Conservation (phyloP, 2,797 vertebrate species). For the Chelmon rostratus region DNA sequence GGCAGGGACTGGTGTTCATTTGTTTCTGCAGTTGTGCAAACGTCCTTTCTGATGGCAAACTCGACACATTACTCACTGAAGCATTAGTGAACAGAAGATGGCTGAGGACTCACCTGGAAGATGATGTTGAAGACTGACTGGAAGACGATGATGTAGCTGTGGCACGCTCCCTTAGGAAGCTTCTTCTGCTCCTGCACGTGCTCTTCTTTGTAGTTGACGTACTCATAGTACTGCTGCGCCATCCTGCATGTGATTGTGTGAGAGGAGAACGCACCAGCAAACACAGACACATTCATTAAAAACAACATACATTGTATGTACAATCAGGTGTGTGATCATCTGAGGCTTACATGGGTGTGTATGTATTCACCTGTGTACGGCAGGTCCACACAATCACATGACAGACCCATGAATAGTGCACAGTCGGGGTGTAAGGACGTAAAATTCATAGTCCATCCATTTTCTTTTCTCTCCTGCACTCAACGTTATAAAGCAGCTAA, state of each 20-base stretch:
- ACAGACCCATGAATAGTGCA: no score
- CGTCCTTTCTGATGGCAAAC: not conserved
- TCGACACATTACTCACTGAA: not conserved
- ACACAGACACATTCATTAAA: not conserved
- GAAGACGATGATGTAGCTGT: constrained; percentile 91
- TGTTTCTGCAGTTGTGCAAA: not conserved
- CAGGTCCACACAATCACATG: not conserved
- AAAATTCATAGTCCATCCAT: no score
- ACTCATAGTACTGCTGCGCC: constrained; percentile 97
- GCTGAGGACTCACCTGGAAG: constrained; percentile 89
- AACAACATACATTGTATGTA: no score
- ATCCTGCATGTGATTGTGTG: constrained; percentile 84
- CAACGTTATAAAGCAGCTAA: not conserved
- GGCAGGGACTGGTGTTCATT: not conserved
- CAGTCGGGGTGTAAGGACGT: no score
- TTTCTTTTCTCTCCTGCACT: not conserved
- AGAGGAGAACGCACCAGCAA: not conserved
- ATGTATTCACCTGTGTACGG: not conserved
- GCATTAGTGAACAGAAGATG: not conserved
- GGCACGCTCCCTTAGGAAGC: constrained; percentile 87
- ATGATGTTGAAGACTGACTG: constrained; percentile 91
- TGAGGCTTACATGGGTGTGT: not conserved
- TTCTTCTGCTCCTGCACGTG: constrained; percentile 90
- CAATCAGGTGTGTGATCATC: not conserved
- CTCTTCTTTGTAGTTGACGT: constrained; percentile 91